Evolutionary conservation across 2,888 invertebrate species (phyloP).

Genomic region (Crossocerus cetratus): DNA sequence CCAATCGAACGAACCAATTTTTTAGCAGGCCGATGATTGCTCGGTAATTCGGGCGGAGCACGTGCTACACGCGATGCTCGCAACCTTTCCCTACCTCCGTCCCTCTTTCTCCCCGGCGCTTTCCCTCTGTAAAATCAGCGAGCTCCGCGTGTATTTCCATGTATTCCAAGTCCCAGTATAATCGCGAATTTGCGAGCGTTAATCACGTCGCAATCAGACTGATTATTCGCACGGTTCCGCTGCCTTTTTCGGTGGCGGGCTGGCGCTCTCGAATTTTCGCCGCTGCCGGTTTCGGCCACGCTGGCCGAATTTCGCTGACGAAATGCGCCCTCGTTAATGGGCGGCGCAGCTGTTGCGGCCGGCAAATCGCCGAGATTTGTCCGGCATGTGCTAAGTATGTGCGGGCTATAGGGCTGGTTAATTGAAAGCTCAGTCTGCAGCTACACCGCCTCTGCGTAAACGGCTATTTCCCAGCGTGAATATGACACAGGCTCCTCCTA

Average conservation of each 20-base stretch:
- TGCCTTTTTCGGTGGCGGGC: neutral
- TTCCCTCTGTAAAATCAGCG: no score
- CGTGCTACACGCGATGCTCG: no score
- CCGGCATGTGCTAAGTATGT: slow-evolving; percentile 18
- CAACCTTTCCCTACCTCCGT: no score
- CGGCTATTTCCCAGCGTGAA: slow-evolving; percentile 1
- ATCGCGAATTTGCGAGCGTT: neutral
- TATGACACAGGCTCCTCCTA: neutral
- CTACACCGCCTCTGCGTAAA: neutral
- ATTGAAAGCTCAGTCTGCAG: slow-evolving; percentile 19
- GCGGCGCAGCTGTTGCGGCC: slow-evolving; percentile 33
- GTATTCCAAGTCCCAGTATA: neutral
- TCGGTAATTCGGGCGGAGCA: no score
- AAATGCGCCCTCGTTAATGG: slow-evolving; percentile 17
- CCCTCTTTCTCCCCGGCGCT: no score
- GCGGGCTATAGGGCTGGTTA: slow-evolving; percentile 15
- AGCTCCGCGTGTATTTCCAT: no score
- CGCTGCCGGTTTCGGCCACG: no score
- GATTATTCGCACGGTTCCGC: neutral
- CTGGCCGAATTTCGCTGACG: slow-evolving; percentile 1
- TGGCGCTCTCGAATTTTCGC: slow-evolving; percentile 11
- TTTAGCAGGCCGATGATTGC: no score
- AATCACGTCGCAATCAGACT: slow-evolving; percentile 3
- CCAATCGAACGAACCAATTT: no score
- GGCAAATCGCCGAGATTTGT: slow-evolving; percentile 30